Base-by-base conservation (phyloP, 2,113 vertebrate genomes). In the Malurus melanocephalus region DNA sequence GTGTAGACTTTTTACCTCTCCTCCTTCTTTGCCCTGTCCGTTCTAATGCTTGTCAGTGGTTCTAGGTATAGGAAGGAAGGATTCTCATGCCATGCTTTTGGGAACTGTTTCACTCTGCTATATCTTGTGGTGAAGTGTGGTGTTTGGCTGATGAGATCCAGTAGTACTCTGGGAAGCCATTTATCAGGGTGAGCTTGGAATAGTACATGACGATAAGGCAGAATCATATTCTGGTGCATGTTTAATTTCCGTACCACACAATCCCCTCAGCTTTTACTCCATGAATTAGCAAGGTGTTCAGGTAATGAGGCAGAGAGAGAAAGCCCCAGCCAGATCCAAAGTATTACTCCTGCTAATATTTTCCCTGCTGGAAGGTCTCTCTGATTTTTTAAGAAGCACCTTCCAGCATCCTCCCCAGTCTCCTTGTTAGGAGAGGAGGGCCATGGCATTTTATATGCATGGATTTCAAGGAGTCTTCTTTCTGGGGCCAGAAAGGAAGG, bases 391-490 rank as follows among this genome's bases (percentile, higher is more conserved):
- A 8, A 51, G 8, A 65, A 48, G 16, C 21, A 15, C 0, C 9
- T 27, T 51, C 8, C 8, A 62, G 9, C 10, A n/a, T n/a, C n/a
- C n/a, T n/a, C n/a, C n/a, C n/a, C n/a, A n/a, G n/a, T n/a, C n/a
- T n/a, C n/a, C n/a, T n/a, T n/a, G n/a, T n/a, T n/a, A n/a, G n/a
- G n/a, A n/a, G n/a, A n/a, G 3, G 13, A 20, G 4, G 10, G 4
- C 9, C 4, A 19, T 30, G 19, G 35, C 10, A 0, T 1, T 30
- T 0, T 42, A 9, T 16, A 8, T 52, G 26, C 7, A 6, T 2
- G 19, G 3, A 11, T 22, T 17, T 62, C 43, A 4, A n/a, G 32
- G 6, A 23, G 1, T n/a, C 21, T 27, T 2, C 4, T 15, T 45
- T 45, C 10, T 48, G 14, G 10, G 15, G 6, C 0, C 1, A 24